These are phyloP conservation scores for Daphoenositta chrysoptera DNA, from an alignment of 2,113 vertebrate genomes.

Conservation along the genomic window DNA sequence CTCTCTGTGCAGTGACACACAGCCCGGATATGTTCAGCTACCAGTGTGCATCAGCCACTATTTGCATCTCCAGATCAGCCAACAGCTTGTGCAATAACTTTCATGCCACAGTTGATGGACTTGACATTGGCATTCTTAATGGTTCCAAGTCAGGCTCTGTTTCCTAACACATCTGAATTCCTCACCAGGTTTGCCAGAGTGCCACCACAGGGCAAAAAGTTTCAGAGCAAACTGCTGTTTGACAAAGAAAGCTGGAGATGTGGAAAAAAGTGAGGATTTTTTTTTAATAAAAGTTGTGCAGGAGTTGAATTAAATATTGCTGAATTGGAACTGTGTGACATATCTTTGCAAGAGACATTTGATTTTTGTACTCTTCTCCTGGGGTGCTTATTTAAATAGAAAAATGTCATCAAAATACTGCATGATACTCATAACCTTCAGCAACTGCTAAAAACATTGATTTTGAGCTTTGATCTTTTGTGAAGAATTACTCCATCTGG, in stretches of 20 bases:
- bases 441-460: neutral
- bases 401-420: neutral
- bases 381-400: neutral
- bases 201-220: neutral
- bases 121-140: neutral
- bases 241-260: neutral
- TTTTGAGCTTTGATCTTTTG: conserved; percentile 11
- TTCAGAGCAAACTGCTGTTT: neutral
- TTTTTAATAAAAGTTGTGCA: neutral
- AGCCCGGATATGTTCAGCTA: neutral
- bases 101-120: neutral
- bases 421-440: neutral
- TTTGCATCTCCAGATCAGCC: neutral
- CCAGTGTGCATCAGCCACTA: neutral
- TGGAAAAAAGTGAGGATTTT: neutral
- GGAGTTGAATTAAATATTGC: neutral
- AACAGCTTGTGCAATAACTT: neutral
- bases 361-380: neutral
- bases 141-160: neutral
- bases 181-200: neutral
- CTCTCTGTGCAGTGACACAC: neutral
- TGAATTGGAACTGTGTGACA: neutral
- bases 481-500: neutral
- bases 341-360: neutral
- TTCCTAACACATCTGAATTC: neutral